These are phyloP conservation scores for Drosophila repleta DNA, from an alignment of 1,140 invertebrate species.

Conservation along the genomic window DNA sequence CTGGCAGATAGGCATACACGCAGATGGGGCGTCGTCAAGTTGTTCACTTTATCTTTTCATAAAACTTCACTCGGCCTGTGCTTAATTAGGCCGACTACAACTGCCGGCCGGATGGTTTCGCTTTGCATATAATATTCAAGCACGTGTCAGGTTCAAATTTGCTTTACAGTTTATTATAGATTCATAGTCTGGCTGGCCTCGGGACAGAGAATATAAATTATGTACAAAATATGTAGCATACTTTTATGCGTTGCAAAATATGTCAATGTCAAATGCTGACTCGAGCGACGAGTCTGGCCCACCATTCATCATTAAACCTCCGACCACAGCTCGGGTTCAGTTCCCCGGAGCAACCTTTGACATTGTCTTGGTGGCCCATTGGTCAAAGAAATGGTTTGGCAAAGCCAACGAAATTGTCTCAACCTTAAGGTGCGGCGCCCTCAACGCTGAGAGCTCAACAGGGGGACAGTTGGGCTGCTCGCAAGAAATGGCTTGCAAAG, in stretches of 20 bases:
- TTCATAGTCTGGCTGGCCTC: conserved; percentile 10
- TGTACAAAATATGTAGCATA: conserved; percentile 71
- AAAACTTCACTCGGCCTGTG: too few relatives aligned
- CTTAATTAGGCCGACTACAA: neutral
- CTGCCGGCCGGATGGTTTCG: too few relatives aligned
- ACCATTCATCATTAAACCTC: conserved; percentile 76
- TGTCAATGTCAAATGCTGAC: conserved; percentile 75
- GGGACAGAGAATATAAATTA: conserved; percentile 43
- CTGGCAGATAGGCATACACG: neutral
- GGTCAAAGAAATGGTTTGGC: conserved; percentile 30
- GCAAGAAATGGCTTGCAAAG: conserved; percentile 64
- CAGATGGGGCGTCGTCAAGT: too few relatives aligned
- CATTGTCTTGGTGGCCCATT: conserved; percentile 33
- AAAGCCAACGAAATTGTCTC: conserved; percentile 36
- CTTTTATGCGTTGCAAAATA: conserved; percentile 76
- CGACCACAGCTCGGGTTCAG: conserved; percentile 27
- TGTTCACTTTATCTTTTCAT: neutral
- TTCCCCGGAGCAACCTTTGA: conserved; percentile 49
- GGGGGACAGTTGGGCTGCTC: conserved; percentile 29
- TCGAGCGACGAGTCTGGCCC: conserved; percentile 55
- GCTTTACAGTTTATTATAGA: conserved; percentile 35
- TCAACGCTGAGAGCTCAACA: conserved; percentile 30
- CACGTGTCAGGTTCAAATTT: conserved; percentile 20
- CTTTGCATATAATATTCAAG: neutral
- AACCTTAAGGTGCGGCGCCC: conserved; percentile 58